Percentiles rank a stretch among this genome's conserved stretches.
phyloP scores from a whole-genome alignment of 2,888 invertebrate genomes.

The Tipula vernalis region DNA sequence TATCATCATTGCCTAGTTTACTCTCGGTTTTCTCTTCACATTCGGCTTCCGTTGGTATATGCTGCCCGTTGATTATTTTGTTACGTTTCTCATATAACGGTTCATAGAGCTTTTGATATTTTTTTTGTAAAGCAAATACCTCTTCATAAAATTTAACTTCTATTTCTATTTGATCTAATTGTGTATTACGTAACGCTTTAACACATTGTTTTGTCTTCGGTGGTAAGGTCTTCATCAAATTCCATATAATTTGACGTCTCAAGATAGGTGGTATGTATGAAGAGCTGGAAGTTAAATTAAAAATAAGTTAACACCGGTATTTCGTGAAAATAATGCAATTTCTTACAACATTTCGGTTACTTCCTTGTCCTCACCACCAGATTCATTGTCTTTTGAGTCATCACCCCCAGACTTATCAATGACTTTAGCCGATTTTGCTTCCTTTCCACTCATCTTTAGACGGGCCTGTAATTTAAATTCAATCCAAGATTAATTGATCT shows the following conservation, averaged over 20 bases:
- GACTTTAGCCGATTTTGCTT: neutral
- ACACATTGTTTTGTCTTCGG: conserved; percentile 62
- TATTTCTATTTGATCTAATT: conserved; percentile 70
- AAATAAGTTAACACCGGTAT: neutral
- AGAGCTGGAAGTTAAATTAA: conserved; percentile 15
- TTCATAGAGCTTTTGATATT: conserved; percentile 31
- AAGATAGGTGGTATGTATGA: conserved; percentile 28
- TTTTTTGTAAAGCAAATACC: conserved; percentile 34
- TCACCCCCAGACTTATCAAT: neutral
- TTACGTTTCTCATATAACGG: conserved; percentile 31
- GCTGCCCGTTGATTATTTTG: conserved; percentile 31
- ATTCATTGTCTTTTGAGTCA: neutral
- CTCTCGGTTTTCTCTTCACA: conserved; percentile 46
- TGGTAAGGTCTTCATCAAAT: conserved; percentile 33
- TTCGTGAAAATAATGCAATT: neutral
- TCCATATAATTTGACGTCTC: conserved; percentile 31
- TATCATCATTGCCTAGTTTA: conserved; percentile 70
- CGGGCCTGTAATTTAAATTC: neutral
- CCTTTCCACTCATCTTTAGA: neutral
- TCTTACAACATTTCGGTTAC: neutral
- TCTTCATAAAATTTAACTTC: conserved; percentile 94
- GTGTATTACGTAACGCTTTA: conserved; percentile 78
- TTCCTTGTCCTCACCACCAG: neutral
- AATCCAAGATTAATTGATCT: neutral
- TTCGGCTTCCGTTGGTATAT: conserved; percentile 85